Evolutionary conservation across 2,113 vertebrate genomes (phyloP).

Genomic region (Ameiurus melas): DNA sequence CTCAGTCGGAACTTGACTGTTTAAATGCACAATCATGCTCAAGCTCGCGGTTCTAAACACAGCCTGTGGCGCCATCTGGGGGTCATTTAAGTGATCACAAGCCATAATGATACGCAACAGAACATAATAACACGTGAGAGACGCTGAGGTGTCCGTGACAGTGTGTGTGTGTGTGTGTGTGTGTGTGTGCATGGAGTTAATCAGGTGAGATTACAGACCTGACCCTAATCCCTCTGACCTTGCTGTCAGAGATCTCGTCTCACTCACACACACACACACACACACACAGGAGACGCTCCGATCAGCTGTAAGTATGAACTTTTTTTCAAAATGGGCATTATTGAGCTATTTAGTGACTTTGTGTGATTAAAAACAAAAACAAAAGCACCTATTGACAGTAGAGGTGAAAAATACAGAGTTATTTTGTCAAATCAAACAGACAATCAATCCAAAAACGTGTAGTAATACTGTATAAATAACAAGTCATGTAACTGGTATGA

Average conservation of each 20-base stretch:
- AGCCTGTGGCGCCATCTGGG: conserved; percentile 71
- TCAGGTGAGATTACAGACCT: conserved; percentile 56
- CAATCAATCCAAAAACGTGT: no score
- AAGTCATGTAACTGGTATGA: no score
- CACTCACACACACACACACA: not conserved
- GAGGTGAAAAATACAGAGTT: no score
- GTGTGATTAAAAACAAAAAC: no score
- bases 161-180: no score
- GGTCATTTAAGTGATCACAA: conserved; percentile 27
- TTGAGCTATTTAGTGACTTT: not conserved
- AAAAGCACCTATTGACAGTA: no score
- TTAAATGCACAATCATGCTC: not conserved
- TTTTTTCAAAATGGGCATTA: not conserved
- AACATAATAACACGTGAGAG: not conserved
- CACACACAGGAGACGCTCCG: not conserved
- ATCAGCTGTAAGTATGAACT: not conserved
- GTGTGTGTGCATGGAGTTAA: not conserved
- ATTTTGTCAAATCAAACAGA: no score
- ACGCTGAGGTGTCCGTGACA: not conserved
- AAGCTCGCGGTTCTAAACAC: conserved; percentile 23
- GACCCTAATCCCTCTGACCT: conserved; percentile 71
- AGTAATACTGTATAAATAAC: no score
- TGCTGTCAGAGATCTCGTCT: conserved; percentile 33
- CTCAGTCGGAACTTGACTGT: not conserved
- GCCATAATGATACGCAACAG: not conserved